A percentile compares a stretch with the other conserved stretches of the same genome.
These are phyloP conservation scores for Caenorhabditis afra DNA, from an alignment of 2,888 invertebrate genomes.

Conservation along the genomic window DNA sequence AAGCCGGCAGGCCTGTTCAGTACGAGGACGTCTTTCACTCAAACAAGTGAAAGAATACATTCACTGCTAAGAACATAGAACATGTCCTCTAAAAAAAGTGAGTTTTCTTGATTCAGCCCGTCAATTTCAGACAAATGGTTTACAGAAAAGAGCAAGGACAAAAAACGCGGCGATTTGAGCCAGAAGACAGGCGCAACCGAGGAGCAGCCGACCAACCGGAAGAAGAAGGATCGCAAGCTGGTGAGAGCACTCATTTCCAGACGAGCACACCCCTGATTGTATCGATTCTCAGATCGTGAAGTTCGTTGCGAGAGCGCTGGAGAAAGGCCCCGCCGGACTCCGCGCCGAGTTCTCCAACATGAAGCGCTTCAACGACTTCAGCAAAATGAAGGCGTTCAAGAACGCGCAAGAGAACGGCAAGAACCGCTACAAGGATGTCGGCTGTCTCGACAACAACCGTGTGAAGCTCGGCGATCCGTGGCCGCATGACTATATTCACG, in stretches of 20 bases:
- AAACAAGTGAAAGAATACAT: too few relatives aligned
- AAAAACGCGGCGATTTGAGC: neutral
- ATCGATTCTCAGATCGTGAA: constrained; percentile 42
- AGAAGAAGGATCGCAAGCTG: too few relatives aligned
- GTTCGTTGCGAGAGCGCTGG: constrained; percentile 41
- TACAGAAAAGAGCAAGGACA: neutral
- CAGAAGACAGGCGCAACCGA: neutral
- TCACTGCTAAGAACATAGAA: too few relatives aligned
- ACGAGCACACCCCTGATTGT: too few relatives aligned
- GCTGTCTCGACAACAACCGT: constrained; percentile 60
- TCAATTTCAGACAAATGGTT: too few relatives aligned
- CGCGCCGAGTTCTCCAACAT: constrained; percentile 43
- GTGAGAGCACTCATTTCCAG: too few relatives aligned
- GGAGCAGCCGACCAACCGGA: too few relatives aligned
- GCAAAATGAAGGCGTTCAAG: constrained; percentile 55
- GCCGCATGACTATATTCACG: constrained; percentile 64
- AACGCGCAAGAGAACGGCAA: constrained; percentile 36
- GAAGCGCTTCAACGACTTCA: constrained; percentile 51
- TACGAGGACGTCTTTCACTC: too few relatives aligned
- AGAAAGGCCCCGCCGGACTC: constrained; percentile 49
- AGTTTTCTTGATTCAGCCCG: too few relatives aligned
- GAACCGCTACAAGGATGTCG: constrained; percentile 63
- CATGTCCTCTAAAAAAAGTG: too few relatives aligned
- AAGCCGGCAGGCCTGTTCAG: too few relatives aligned
- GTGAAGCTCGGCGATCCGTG: constrained; percentile 50